Conservation (phyloP, 2,888 invertebrate genomes). For the Drosophila phalerata region DNA sequence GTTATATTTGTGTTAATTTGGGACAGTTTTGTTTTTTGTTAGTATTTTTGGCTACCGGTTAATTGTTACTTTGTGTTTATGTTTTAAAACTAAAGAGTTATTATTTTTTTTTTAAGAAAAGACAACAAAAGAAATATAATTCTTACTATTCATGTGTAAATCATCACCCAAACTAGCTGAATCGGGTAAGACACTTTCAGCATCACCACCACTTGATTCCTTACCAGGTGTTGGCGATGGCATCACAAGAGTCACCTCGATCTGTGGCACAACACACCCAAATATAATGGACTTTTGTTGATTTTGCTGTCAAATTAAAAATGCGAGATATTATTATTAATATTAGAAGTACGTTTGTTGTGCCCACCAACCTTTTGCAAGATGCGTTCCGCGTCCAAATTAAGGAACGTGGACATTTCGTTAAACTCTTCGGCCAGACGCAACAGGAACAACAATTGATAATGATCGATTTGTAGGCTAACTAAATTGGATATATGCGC, state of each 20-base stretch:
- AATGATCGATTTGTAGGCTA: conserved; percentile 96
- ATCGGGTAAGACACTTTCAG: conserved; percentile 94
- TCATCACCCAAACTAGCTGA: conserved; percentile 94
- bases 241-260: conserved; percentile 95
- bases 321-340: background rate
- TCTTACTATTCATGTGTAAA: conserved; percentile 88
- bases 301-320: conserved; percentile 76
- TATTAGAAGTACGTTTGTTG: background rate
- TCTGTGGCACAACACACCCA: conserved; percentile 93
- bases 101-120: conserved; percentile 56
- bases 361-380: conserved; percentile 86
- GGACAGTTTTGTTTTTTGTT: conserved; percentile 23
- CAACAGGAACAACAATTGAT: conserved; percentile 95
- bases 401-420: conserved; percentile 92
- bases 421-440: conserved; percentile 93
- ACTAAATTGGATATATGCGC: conserved; percentile 93
- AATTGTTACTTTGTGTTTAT: conserved; percentile 33
- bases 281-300: conserved; percentile 87
- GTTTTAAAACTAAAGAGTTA: conserved; percentile 65
- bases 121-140: conserved; percentile 80
- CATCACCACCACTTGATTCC: conserved; percentile 93
- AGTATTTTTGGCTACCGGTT: conserved; percentile 46
- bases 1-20: conserved; percentile 16
- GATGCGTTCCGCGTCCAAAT: conserved; percentile 91
- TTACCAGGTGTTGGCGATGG: conserved; percentile 93